Evolutionary conservation across 2,888 invertebrate genomes (phyloP).

Genomic region (Elegia similella): DNA sequence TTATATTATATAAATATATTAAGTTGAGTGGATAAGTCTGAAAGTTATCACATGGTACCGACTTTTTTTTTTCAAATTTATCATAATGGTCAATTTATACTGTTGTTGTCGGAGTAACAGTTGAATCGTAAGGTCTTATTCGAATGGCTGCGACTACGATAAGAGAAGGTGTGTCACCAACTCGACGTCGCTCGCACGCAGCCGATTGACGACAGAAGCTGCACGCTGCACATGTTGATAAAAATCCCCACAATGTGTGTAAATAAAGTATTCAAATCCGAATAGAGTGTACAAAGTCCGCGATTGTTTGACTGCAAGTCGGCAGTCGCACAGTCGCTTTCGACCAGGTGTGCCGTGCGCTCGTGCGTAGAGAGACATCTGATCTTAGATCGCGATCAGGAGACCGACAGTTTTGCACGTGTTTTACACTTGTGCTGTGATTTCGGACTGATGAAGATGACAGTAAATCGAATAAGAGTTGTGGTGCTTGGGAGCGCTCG

Average conservation of each 20-base stretch:
- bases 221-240: not conserved
- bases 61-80: too few relatives aligned
- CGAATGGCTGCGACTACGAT: not conserved
- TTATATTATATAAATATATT: too few relatives aligned
- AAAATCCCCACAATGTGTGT: conserved; percentile 18
- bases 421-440: conserved; percentile 51
- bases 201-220: not conserved
- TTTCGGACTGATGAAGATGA: conserved; percentile 83
- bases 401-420: conserved; percentile 12
- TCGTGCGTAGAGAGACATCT: conserved; percentile 58
- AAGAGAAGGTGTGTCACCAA: conserved; percentile 1
- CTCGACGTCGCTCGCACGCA: not conserved
- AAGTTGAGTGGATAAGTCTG: too few relatives aligned
- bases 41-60: too few relatives aligned
- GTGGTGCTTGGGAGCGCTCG: conserved; percentile 88
- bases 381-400: conserved; percentile 51
- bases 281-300: conserved; percentile 63
- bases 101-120: too few relatives aligned
- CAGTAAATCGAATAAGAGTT: conserved; percentile 89
- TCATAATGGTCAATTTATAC: too few relatives aligned
- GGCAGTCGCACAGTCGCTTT: conserved; percentile 53
- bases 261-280: conserved; percentile 39
- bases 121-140: too few relatives aligned
- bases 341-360: conserved; percentile 75
- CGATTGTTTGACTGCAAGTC: conserved; percentile 66